phyloP scores from a whole-genome alignment of 1,140 invertebrate genomes.

The Anastrepha obliqua region DNA sequence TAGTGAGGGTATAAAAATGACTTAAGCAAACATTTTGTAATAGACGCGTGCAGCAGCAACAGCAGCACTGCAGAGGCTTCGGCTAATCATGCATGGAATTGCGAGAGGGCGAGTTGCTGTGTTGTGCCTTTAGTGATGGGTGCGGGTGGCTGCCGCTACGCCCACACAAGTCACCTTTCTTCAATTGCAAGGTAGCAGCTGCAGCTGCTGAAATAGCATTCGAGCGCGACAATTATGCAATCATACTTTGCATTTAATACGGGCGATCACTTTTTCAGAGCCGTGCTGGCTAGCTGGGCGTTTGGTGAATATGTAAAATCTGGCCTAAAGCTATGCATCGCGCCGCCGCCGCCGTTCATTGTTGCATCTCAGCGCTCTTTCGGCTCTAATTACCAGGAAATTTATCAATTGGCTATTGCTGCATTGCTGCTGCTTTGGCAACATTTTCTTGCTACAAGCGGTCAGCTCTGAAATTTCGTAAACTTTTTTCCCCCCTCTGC shows the following conservation, averaged over 20 bases:
- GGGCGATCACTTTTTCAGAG: neutral
- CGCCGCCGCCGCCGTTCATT: neutral
- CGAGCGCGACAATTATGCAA: conserved; percentile 44
- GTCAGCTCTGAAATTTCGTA: conserved; percentile 27
- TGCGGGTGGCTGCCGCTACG: neutral
- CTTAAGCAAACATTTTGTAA: conserved; percentile 29
- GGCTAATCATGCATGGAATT: conserved; percentile 32
- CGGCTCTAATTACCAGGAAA: conserved; percentile 40
- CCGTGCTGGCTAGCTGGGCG: neutral
- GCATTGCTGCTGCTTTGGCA: neutral
- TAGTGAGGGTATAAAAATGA: neutral
- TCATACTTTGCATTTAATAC: conserved; percentile 10
- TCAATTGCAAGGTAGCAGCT: neutral
- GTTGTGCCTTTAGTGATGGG: neutral
- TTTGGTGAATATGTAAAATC: neutral
- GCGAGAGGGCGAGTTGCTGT: neutral
- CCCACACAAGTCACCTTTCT: conserved; percentile 4
- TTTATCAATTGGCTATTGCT: neutral
- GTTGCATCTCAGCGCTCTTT: conserved; percentile 7
- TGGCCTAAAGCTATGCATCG: neutral
- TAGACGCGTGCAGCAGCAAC: neutral
- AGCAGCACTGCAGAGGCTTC: conserved; percentile 19
- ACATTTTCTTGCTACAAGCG: conserved; percentile 15
- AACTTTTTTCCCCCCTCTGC: neutral
- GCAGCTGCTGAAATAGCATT: neutral